Evolutionary conservation across 2,888 invertebrate genomes (phyloP), one percentile per base, ranked within the genome.

Genomic region (Tuberolachnus salignus): DNA sequence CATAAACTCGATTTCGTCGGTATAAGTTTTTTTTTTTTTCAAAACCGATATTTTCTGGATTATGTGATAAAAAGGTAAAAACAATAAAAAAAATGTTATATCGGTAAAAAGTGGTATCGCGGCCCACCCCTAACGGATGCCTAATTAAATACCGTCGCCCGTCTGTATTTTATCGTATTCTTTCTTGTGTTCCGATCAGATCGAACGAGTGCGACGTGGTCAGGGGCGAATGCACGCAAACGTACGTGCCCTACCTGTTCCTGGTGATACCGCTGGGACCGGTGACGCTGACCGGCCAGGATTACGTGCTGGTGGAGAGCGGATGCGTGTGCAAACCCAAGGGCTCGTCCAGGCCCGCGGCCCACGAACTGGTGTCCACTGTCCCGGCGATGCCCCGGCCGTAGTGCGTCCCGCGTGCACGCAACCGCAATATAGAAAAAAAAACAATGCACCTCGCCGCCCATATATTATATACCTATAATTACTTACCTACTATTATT

Each of bases 291-390:
- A 95, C 95, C 4, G 95, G 95, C 8, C 95, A 95, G 86, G 95
- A 95, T 86, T 96, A 96, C 86, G 94, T 96, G n/a, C 88, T 96
- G 70, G 95, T 96, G 42, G 95, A 96, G 86, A 95, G 94, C 83
- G 95, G 95, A n/a, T 96, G 95, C 85, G 94, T 94, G 44, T 96
- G 95, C 86, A 88, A 90, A 83, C 91, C 91, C 44, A 91, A 92
- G n/a, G 78, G 67, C 1, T 78, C 34, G 34, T 34, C 78, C 6
- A 59, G 57, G 44, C 49, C 69, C 3, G 23, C 42, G 1, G 19
- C 78, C n/a, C 78, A 78, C 59, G 78, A 78, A 67, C 49, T 78
- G 19, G 78, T 69, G 1, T 23, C 78, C 10, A 69, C 69, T 10
- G 69, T 78, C 8, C 78, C 78, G 26, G 69, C 78, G 1, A 78